Evolutionary conservation across 2,888 invertebrate genomes (phyloP).

Genomic region (Mechanitis messenoides): DNA sequence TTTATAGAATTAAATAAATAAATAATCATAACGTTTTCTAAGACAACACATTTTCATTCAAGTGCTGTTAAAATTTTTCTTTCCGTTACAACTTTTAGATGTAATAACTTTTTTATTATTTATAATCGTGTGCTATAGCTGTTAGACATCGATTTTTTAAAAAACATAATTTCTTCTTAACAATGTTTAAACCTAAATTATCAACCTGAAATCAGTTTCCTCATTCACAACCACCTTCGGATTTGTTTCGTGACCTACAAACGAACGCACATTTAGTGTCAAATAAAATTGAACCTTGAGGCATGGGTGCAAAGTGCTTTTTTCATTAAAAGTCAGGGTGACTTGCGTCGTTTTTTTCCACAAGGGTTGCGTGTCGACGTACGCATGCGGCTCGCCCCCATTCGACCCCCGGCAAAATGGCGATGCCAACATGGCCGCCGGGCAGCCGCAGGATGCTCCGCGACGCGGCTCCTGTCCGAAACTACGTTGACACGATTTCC

Average conservation of each 20-base stretch:
- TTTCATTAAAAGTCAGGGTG: slow-evolving; percentile 41
- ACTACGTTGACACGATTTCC: slow-evolving; percentile 62
- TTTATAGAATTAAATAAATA: no score
- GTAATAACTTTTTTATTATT: no score
- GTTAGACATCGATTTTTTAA: neutral
- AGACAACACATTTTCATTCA: no score
- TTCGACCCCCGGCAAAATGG: slow-evolving; percentile 74
- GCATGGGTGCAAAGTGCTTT: slow-evolving; percentile 43
- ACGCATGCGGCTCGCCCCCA: slow-evolving; percentile 73
- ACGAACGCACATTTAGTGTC: slow-evolving; percentile 50
- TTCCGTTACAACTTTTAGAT: no score
- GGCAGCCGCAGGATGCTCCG: slow-evolving; percentile 73
- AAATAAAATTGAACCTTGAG: slow-evolving; percentile 50
- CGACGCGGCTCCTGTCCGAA: slow-evolving; percentile 64
- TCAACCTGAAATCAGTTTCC: slow-evolving; percentile 63
- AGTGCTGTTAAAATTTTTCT: no score
- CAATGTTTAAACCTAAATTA: slow-evolving; percentile 30
- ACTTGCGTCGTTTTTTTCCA: slow-evolving; percentile 61
- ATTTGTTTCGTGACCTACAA: slow-evolving; percentile 62
- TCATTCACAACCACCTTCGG: slow-evolving; percentile 65
- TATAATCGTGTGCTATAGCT: no score
- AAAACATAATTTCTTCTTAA: slow-evolving; percentile 4
- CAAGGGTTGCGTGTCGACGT: slow-evolving; percentile 65
- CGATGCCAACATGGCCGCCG: slow-evolving; percentile 76
- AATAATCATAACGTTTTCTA: no score